Percentiles rank a stretch among this genome's conserved stretches.
phyloP scores from a whole-genome alignment of 1,140 invertebrate species.

The Drosophila nasuta region DNA sequence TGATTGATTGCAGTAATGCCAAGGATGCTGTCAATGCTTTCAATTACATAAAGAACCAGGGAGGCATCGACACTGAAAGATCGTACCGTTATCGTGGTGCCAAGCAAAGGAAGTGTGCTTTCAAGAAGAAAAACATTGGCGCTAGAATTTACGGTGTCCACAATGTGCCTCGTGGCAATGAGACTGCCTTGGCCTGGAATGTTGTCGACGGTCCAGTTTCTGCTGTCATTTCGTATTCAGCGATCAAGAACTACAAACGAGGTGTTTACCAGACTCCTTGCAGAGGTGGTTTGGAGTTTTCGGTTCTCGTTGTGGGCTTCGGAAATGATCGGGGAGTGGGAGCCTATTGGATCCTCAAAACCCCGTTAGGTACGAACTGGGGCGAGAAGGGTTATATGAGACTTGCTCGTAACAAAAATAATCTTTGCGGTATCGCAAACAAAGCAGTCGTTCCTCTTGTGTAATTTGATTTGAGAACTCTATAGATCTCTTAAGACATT shows the following conservation, averaged over 20 bases:
- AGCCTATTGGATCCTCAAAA: slow-evolving; percentile 33
- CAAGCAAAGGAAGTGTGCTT: not conserved
- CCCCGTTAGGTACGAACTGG: not conserved
- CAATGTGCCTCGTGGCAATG: not conserved
- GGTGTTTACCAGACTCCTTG: slow-evolving; percentile 11
- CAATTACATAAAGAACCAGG: not conserved
- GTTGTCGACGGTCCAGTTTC: slow-evolving; percentile 21
- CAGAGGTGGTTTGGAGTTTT: not conserved
- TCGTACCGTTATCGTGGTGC: slow-evolving; percentile 23
- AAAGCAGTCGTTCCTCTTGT: not conserved
- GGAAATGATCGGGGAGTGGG: slow-evolving; percentile 3
- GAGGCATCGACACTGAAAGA: slow-evolving; percentile 19
- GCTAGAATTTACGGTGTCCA: not conserved
- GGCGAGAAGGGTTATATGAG: slow-evolving; percentile 31
- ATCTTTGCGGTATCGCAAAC: slow-evolving; percentile 33
- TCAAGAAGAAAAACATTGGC: not conserved
- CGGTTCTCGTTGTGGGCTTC: slow-evolving; percentile 37
- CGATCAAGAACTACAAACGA: not conserved
- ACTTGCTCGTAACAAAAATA: slow-evolving; percentile 19
- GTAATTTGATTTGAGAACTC: too few species aligned
- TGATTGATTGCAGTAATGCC: slow-evolving; percentile 13
- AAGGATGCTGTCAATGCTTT: too few species aligned
- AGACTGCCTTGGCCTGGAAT: not conserved
- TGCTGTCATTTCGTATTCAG: slow-evolving; percentile 6
- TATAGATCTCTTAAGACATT: too few species aligned